phyloP scores from a whole-genome alignment of 2,113 vertebrate species.

The Aphyosemion australe region DNA sequence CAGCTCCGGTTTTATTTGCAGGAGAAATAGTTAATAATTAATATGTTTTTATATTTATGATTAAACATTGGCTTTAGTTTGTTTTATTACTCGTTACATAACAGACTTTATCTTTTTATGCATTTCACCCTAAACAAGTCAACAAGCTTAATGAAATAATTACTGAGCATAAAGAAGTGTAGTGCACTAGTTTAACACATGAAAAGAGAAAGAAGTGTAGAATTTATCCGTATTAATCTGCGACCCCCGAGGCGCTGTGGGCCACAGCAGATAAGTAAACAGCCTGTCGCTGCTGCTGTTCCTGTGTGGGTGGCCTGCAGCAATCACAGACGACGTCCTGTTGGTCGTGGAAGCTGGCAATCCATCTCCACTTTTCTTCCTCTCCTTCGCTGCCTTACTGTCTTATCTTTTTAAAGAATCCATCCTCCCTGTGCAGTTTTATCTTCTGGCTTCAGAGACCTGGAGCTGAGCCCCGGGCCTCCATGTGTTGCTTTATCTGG shows the following conservation, averaged over 20 bases:
- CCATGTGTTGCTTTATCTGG: constrained; percentile 66
- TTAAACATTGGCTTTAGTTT: neutral
- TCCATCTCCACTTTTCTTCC: constrained; percentile 43
- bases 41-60: neutral
- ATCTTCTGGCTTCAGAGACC: constrained; percentile 67
- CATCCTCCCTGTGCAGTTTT: constrained; percentile 53
- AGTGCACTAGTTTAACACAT: neutral
- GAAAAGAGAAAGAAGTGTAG: neutral
- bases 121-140: neutral
- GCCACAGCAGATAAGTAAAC: constrained; percentile 61
- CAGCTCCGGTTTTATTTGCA: neutral
- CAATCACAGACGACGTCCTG: constrained; percentile 58
- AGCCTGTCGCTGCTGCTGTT: constrained; percentile 49
- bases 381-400: constrained; percentile 14
- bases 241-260: constrained; percentile 39
- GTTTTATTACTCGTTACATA: neutral
- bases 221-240: constrained; percentile 60
- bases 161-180: neutral
- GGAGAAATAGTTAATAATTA: neutral
- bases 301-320: constrained; percentile 64
- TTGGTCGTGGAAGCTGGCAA: constrained; percentile 41
- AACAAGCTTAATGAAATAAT: neutral
- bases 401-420: constrained; percentile 61
- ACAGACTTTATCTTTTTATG: neutral
- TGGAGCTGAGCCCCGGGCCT: constrained; percentile 45